Evolutionary conservation across 2,888 invertebrate species (phyloP).

Genomic region (Muscina levida): DNA sequence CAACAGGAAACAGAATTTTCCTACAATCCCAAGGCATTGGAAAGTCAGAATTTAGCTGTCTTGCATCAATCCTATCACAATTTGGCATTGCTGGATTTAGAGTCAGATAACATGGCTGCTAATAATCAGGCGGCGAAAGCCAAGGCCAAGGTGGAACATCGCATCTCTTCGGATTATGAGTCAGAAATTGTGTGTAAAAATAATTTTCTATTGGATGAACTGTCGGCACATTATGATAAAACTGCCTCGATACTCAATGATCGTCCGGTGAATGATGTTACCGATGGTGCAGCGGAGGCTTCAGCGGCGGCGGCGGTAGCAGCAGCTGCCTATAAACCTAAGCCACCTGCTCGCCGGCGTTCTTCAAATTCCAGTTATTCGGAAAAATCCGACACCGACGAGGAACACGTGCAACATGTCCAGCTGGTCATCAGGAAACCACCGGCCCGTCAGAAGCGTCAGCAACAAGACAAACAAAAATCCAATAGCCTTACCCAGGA

Average conservation of each 20-base stretch:
- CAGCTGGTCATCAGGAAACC: slow-evolving; percentile 75
- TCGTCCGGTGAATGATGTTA: slow-evolving; percentile 62
- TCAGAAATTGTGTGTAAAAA: slow-evolving; percentile 73
- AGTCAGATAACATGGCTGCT: slow-evolving; percentile 73
- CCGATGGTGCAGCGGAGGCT: too few species aligned
- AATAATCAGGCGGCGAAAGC: slow-evolving; percentile 46
- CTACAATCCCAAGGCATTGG: slow-evolving; percentile 1
- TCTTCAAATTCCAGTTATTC: slow-evolving; percentile 62
- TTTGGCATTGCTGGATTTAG: slow-evolving; percentile 83
- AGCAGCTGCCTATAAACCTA: slow-evolving; percentile 46
- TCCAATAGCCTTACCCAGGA: slow-evolving; percentile 57
- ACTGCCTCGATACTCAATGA: slow-evolving; percentile 83
- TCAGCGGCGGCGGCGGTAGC: neutral
- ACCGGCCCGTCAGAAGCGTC: slow-evolving; percentile 70
- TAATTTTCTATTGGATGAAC: slow-evolving; percentile 80
- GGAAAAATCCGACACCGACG: slow-evolving; percentile 35
- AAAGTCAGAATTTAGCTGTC: slow-evolving; percentile 72
- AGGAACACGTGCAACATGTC: slow-evolving; percentile 71
- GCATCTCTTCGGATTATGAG: slow-evolving; percentile 71
- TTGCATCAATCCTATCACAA: slow-evolving; percentile 84
- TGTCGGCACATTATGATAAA: slow-evolving; percentile 81
- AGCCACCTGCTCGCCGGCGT: slow-evolving; percentile 66
- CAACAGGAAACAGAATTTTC: neutral
- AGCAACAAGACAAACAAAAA: slow-evolving; percentile 40
- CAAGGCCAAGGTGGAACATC: slow-evolving; percentile 10